phyloP scores from a whole-genome alignment of 2,797 vertebrate genomes.

The Neostethus bicornis region DNA sequence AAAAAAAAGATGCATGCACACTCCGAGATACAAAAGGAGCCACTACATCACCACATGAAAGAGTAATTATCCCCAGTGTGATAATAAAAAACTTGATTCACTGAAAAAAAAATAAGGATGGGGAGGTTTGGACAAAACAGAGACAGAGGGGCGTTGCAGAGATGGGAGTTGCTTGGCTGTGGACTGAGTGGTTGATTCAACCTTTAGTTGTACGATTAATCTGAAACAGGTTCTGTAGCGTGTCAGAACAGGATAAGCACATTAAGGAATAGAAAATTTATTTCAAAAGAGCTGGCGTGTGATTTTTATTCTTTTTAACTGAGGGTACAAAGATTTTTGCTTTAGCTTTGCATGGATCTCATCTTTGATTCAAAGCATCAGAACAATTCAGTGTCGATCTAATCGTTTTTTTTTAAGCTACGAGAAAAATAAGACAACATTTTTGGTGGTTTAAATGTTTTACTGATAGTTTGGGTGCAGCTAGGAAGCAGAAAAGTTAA shows the following conservation, averaged over 20 bases:
- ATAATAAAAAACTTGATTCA: not conserved
- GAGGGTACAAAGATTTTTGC: too few relatives aligned
- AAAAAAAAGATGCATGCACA: conserved; percentile 10
- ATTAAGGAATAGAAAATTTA: not conserved
- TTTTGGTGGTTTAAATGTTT: not conserved
- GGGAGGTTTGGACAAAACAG: conserved; percentile 12
- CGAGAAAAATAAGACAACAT: not conserved
- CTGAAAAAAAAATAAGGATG: too few relatives aligned
- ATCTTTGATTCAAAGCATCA: too few relatives aligned
- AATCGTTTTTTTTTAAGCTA: too few relatives aligned
- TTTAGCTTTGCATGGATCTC: too few relatives aligned
- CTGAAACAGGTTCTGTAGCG: not conserved
- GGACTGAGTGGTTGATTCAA: conserved; percentile 4
- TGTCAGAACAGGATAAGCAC: not conserved
- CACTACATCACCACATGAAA: conserved; percentile 7
- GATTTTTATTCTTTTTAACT: too few relatives aligned
- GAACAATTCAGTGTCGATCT: too few relatives aligned
- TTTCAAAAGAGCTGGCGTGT: not conserved
- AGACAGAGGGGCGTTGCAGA: conserved; percentile 12
- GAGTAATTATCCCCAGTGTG: conserved; percentile 20
- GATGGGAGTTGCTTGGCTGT: conserved; percentile 18
- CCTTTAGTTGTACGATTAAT: not conserved
- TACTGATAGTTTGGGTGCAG: not conserved
- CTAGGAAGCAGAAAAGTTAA: not conserved
- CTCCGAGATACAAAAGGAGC: not conserved